Evolutionary conservation across 2,888 invertebrate genomes (phyloP), one percentile per base, ranked within the genome.

Genomic region (Notodonta dromedarius): DNA sequence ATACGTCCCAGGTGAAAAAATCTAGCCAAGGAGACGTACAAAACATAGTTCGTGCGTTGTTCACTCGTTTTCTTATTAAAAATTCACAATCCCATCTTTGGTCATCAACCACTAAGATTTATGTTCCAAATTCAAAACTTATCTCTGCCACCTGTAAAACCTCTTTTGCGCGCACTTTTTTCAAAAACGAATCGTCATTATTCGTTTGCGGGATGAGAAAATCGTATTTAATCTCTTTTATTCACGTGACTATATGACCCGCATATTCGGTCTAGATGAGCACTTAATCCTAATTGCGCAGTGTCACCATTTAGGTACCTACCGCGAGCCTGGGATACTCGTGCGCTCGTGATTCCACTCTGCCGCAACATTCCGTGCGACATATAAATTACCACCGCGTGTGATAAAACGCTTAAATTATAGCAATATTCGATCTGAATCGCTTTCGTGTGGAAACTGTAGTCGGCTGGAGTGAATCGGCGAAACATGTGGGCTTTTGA

Each of bases 271-370:
- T 77, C 75, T 67, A 71, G 78, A 79, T 76, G 74, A 60, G 65
- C 76, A 59, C 54, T 54, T 78, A 80, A 82, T 80, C 81, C 86
- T 88, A 88, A 89, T 89, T 87, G 87, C 80, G 73, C 83, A 84
- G 87, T 89, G 89, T 89, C 80, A 76, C 78, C 73, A 76, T 76
- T 62, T 65, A 67, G 24, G 24, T 24, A 24, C 2, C 56, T 24
- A 24, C 2, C 56, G 58, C 66, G 62, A 66, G 69, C 73, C 69
- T 60, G 70, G 76, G 76, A 76, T 76, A 70, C 80, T 86, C 90
- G 88, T 88, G 90, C 84, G 78, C 75, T 84, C 89, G 89, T 88
- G 90, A 88, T 74, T 71, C 67, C n/a, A n/a, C 6, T 52, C 71
- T 80, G 83, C 81, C 78, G 87, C 86, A 82, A 84, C 80, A 79